Evolutionary conservation across 1,140 invertebrate genomes (phyloP), one percentile per base, ranked within the genome.

Genomic region (Plectrocnemia conspersa): DNA sequence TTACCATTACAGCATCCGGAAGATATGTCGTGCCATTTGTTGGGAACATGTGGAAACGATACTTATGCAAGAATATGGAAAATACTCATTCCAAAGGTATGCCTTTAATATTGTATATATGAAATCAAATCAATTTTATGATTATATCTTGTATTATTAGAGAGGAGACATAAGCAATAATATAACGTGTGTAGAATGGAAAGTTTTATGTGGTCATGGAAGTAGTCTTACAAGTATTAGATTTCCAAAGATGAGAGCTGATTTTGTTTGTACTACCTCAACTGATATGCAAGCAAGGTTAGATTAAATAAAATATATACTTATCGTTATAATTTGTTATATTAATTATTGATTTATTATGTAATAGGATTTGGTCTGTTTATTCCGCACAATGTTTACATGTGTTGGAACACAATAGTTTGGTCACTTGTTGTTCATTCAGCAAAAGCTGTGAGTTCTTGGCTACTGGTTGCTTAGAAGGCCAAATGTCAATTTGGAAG

Each of bases 61-160:
- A 79, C 86, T 64, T 65, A 76, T n/a, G 77, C 89, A 0, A 86
- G 86, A 66, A 63, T 89, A 7, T 91, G 88, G 88, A 77, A 79
- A 33, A 75, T 89, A 2, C 73, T 64, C 2, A 46, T 61, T 13
- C 56, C 55, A 15, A 55, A 55, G 55, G 59, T 60, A 19, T 16
- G 2, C 29, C 3, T 22, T 10, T 19, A 4, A 9, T 22, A 29
- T 29, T 18, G 18, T 47, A n/a, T 29, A 29, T 29, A 29, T 29
- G 27, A 7, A 29, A 29, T 13, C 13, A 5, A 5, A 40, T 13
- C 16, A 16, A 9, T 2, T 40, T 40, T 36, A 36, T 36, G 5
- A 36, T 36, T 36, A n/a, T 36, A 36, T 13, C 27, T 7, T 7
- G 7, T 40, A 40, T 41, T 25, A 23, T 29, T n/a, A 49, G 46